Percentiles rank a stretch among this genome's conserved stretches.
Conservation (phyloP, 2,113 vertebrate genomes). For the Tricholaema leucomelas region DNA sequence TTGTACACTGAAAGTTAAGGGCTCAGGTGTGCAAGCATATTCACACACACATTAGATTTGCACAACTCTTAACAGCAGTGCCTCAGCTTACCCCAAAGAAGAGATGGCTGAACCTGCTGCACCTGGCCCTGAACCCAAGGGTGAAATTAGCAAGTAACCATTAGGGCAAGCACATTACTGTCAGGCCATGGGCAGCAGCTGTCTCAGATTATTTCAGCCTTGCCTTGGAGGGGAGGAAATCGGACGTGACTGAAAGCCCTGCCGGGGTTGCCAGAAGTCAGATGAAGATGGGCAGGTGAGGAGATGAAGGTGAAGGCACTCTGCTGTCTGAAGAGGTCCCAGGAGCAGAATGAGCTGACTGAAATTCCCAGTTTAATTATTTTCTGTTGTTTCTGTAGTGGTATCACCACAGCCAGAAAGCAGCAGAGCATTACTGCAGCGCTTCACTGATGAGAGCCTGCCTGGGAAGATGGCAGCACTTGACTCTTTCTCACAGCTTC, state of each 20-base stretch:
- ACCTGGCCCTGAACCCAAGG: background rate
- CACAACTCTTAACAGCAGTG: background rate
- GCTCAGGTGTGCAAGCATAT: background rate
- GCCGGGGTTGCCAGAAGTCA: background rate
- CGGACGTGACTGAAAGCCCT: background rate
- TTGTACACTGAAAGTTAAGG: background rate
- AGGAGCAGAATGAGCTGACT: background rate
- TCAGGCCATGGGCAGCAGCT: constrained; percentile 16
- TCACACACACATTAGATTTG: background rate
- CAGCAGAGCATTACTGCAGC: background rate
- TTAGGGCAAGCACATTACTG: background rate
- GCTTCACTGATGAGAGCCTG: background rate
- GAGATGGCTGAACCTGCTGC: background rate
- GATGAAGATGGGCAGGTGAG: background rate
- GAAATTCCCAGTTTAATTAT: background rate
- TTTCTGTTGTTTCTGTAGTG: background rate
- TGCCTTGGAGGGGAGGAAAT: background rate
- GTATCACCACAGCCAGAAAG: background rate
- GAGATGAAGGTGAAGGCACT: background rate
- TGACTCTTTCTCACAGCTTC: background rate
- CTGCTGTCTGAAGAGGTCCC: background rate
- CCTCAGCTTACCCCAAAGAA: background rate
- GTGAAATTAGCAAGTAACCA: background rate
- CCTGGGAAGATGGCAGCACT: background rate
- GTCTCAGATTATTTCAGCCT: background rate